Evolutionary conservation across 2,888 invertebrate species (phyloP).

Genomic region (Sinohyriopsis cumingii): DNA sequence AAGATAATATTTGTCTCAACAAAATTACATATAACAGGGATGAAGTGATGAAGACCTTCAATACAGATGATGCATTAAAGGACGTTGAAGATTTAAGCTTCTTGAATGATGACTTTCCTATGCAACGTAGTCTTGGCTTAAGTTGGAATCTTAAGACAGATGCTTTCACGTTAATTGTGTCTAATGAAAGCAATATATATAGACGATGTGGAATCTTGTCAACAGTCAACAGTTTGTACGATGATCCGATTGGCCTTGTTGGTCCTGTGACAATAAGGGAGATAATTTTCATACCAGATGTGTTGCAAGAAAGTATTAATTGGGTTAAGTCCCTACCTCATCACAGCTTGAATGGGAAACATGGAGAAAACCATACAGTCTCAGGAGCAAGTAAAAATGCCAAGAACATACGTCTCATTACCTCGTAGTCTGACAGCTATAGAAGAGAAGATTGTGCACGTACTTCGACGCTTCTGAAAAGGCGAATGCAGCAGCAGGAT

Average conservation of each 20-base stretch:
- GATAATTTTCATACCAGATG: conserved; percentile 18
- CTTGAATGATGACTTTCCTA: conserved; percentile 11
- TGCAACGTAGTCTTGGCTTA: conserved; percentile 20
- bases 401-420: conserved; percentile 5
- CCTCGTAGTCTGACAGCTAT: neutral
- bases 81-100: conserved; percentile 11
- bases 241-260: conserved; percentile 21
- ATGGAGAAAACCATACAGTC: conserved; percentile 19
- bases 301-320: conserved; percentile 10
- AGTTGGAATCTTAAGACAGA: conserved; percentile 16
- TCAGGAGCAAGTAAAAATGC: conserved; percentile 7
- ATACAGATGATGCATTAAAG: conserved; percentile 18
- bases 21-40: conserved; percentile 33
- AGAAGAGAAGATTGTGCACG: conserved; percentile 16
- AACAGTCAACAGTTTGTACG: conserved; percentile 18
- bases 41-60: conserved; percentile 1
- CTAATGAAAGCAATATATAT: conserved; percentile 10
- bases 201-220: conserved; percentile 26
- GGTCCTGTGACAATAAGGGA: conserved; percentile 20
- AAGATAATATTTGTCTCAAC: conserved; percentile 30
- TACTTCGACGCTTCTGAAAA: conserved; percentile 29
- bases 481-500: no score
- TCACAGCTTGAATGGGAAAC: conserved; percentile 7
- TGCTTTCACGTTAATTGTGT: conserved; percentile 12
- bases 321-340: conserved; percentile 24